Percentiles rank a stretch among this genome's conserved stretches.
Evolutionary conservation across 1,140 invertebrate species (phyloP).

Genomic region (Lasioglossum baleicum): DNA sequence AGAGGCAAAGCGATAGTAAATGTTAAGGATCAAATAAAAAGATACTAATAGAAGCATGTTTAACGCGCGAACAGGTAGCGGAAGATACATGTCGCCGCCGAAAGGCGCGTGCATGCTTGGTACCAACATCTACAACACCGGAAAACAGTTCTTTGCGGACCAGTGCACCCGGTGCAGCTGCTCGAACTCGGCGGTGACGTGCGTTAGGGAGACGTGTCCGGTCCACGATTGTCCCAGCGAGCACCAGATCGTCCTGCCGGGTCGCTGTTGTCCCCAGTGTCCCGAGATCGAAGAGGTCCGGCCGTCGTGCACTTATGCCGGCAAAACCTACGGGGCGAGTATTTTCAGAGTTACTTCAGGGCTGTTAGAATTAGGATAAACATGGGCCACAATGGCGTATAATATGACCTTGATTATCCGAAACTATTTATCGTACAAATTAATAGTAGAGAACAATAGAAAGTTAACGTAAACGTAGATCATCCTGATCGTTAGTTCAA

Average conservation of each 20-base stretch:
- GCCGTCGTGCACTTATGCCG: slow-evolving; percentile 83
- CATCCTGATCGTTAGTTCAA: slow-evolving; percentile 56
- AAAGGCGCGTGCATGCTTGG: slow-evolving; percentile 86
- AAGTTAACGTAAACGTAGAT: no score
- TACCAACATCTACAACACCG: slow-evolving; percentile 82
- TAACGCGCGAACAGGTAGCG: slow-evolving; percentile 64
- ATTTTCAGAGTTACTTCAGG: slow-evolving; percentile 25
- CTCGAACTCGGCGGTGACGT: slow-evolving; percentile 87
- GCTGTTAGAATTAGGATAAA: no score
- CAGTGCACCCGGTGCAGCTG: slow-evolving; percentile 92
- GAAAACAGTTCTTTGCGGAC: slow-evolving; percentile 84
- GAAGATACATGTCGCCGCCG: slow-evolving; percentile 74
- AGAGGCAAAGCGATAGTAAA: no score
- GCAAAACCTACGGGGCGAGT: slow-evolving; percentile 85
- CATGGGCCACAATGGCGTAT: no score
- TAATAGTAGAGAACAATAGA: no score
- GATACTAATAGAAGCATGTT: no score
- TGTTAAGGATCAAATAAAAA: no score
- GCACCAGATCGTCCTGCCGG: slow-evolving; percentile 83
- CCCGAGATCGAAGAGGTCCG: slow-evolving; percentile 82
- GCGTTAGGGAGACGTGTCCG: slow-evolving; percentile 89
- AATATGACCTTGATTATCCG: no score
- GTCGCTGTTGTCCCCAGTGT: slow-evolving; percentile 90
- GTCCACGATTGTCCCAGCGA: slow-evolving; percentile 89
- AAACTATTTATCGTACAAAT: no score